These are phyloP conservation scores for Centroberyx gerrardi DNA, from an alignment of 2,797 vertebrate species.

Conservation along the genomic window DNA sequence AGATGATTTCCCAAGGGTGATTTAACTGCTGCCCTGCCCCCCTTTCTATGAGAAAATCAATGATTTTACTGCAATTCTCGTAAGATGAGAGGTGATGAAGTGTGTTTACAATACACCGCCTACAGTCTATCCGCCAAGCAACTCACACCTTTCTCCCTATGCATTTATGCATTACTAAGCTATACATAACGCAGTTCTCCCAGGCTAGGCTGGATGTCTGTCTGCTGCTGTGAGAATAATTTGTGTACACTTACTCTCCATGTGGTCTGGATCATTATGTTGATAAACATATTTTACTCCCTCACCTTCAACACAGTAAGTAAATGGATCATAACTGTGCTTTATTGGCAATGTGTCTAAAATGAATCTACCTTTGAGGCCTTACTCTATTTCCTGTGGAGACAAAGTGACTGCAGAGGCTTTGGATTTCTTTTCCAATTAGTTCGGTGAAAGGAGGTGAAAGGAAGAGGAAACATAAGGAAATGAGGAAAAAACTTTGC, in stretches of 20 bases:
- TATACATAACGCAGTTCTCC: conserved; percentile 40
- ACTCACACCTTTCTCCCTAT: conserved; percentile 15
- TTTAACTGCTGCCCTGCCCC: conserved; percentile 16
- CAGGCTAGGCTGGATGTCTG: conserved; percentile 30
- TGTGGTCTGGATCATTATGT: conserved; percentile 50
- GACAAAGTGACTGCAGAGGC: conserved; percentile 6
- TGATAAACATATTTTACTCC: conserved; percentile 39
- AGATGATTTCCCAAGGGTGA: conserved; percentile 62
- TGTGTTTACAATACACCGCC: conserved; percentile 40
- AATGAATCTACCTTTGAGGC: conserved; percentile 5
- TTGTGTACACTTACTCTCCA: conserved; percentile 35
- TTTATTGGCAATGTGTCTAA: conserved; percentile 23
- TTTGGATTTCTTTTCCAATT: conserved; percentile 30
- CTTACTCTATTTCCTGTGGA: conserved; percentile 25
- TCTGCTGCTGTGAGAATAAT: conserved; percentile 44
- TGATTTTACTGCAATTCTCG: conserved; percentile 13
- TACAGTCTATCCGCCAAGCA: conserved; percentile 22
- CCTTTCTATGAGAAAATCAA: conserved; percentile 41
- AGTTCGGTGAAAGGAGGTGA: conserved; percentile 1
- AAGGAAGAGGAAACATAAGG: not conserved
- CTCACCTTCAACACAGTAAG: conserved; percentile 8
- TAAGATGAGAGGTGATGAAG: conserved; percentile 4
- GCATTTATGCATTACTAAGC: conserved; percentile 46
- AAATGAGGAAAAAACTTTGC: conserved; percentile 28
- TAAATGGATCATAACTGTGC: conserved; percentile 19